phyloP scores from a whole-genome alignment of 2,797 vertebrate genomes.

The Sebastes minor region DNA sequence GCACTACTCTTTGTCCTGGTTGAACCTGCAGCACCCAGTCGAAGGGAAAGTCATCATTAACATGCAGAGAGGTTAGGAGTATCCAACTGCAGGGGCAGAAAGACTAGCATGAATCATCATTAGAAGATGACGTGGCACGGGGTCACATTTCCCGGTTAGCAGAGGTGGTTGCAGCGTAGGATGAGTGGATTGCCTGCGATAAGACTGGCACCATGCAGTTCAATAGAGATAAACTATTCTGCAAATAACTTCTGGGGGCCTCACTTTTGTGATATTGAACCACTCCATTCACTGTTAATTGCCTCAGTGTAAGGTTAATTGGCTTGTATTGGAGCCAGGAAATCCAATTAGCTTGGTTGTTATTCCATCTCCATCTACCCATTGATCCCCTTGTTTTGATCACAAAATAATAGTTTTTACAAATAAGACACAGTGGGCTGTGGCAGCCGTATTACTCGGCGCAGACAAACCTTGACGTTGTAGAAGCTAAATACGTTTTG shows the following conservation, averaged over 20 bases:
- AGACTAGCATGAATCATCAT: conserved; percentile 69
- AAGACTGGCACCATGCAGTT: conserved; percentile 48
- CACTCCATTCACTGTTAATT: conserved; percentile 79
- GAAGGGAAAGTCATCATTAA: conserved; percentile 66
- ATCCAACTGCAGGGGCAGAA: conserved; percentile 58
- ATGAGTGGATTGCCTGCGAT: conserved; percentile 23
- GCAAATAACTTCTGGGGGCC: conserved; percentile 63
- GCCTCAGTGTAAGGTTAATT: conserved; percentile 82
- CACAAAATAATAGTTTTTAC: conserved; percentile 70
- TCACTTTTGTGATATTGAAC: conserved; percentile 75
- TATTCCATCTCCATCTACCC: conserved; percentile 67
- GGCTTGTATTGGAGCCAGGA: conserved; percentile 77
- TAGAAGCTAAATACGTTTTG: background rate
- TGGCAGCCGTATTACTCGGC: conserved; percentile 18
- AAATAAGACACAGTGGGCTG: conserved; percentile 39
- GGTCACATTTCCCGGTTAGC: conserved; percentile 57
- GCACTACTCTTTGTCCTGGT: conserved; percentile 41
- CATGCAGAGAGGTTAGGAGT: conserved; percentile 63
- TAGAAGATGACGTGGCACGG: conserved; percentile 59
- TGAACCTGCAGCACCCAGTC: conserved; percentile 42
- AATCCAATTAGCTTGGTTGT: conserved; percentile 76
- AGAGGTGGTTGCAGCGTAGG: conserved; percentile 26
- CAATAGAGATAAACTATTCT: conserved; percentile 72
- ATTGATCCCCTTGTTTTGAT: conserved; percentile 77
- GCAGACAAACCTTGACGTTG: background rate